Conservation (phyloP, 2,113 vertebrate genomes). For the Apodemus speciosus region DNA sequence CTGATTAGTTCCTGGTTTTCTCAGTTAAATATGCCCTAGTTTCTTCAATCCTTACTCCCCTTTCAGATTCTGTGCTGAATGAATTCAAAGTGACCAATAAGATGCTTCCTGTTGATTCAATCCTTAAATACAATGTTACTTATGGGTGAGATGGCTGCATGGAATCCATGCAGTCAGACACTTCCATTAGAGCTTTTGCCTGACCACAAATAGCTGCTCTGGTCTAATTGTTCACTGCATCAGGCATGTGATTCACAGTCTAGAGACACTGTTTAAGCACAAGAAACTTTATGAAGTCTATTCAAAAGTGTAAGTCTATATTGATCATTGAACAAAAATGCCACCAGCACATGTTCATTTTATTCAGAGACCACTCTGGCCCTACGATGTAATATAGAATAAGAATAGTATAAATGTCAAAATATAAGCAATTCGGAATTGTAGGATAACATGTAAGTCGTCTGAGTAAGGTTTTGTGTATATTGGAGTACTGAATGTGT, state of each 20-base stretch:
- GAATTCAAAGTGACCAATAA: slow-evolving; percentile 39
- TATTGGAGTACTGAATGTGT: background rate
- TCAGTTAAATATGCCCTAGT: slow-evolving; percentile 1
- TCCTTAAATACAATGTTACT: slow-evolving; percentile 29
- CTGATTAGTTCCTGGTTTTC: slow-evolving; percentile 21
- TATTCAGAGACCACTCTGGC: slow-evolving; percentile 24
- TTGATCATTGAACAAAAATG: slow-evolving; percentile 57
- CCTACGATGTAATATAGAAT: slow-evolving; percentile 19
- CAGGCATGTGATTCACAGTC: slow-evolving; percentile 6
- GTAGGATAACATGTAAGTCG: background rate
- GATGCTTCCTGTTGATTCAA: background rate
- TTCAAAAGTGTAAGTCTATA: slow-evolving; percentile 55
- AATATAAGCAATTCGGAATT: slow-evolving; percentile 22
- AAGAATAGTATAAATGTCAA: slow-evolving; percentile 49
- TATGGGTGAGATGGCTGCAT: background rate
- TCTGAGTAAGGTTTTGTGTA: background rate
- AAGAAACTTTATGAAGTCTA: slow-evolving; percentile 52
- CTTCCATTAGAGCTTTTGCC: slow-evolving; percentile 50
- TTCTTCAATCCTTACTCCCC: slow-evolving; percentile 13
- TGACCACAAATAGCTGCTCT: slow-evolving; percentile 48
- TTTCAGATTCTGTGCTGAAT: slow-evolving; percentile 7
- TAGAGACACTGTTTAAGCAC: slow-evolving; percentile 19
- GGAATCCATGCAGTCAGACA: background rate
- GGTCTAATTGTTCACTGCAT: slow-evolving; percentile 22
- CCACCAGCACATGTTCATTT: background rate